phyloP scores from a whole-genome alignment of 2,113 vertebrate genomes.

The Dolichallabes microphthalmus region DNA sequence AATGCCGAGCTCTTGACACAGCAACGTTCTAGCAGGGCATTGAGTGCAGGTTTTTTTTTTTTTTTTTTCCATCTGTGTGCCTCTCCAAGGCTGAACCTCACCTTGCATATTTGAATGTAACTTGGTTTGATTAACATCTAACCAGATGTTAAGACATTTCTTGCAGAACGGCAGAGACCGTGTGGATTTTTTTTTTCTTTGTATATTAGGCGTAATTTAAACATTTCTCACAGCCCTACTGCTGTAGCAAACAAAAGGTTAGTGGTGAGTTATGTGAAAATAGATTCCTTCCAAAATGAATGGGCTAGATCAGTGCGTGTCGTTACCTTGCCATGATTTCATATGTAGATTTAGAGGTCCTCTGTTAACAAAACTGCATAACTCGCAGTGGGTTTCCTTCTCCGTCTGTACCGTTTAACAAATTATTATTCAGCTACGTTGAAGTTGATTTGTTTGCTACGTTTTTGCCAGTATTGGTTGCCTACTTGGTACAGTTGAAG shows the following conservation, averaged over 20 bases:
- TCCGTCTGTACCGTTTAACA: conserved; percentile 52
- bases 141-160: conserved; percentile 53
- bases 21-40: conserved; percentile 39
- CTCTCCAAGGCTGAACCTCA: conserved; percentile 34
- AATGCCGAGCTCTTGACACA: neutral
- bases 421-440: conserved; percentile 45
- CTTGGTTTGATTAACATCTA: conserved; percentile 52
- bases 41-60: neutral
- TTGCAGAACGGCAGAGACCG: conserved; percentile 49
- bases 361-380: neutral
- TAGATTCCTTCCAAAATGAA: conserved; percentile 8
- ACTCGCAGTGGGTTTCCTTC: conserved; percentile 23
- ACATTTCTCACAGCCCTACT: conserved; percentile 47
- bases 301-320: neutral
- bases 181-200: conserved; percentile 33
- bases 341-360: neutral
- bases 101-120: conserved; percentile 69
- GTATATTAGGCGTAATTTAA: conserved; percentile 45
- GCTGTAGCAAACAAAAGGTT: conserved; percentile 13
- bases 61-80: neutral
- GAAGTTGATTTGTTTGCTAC: conserved; percentile 50
- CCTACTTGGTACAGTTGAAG: conserved; percentile 51
- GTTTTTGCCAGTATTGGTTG: conserved; percentile 58
- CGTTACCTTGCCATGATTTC: neutral
- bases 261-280: conserved; percentile 12